phyloP scores from a whole-genome alignment of 92 coral and sea anemone species.

The Porites rus region DNA sequence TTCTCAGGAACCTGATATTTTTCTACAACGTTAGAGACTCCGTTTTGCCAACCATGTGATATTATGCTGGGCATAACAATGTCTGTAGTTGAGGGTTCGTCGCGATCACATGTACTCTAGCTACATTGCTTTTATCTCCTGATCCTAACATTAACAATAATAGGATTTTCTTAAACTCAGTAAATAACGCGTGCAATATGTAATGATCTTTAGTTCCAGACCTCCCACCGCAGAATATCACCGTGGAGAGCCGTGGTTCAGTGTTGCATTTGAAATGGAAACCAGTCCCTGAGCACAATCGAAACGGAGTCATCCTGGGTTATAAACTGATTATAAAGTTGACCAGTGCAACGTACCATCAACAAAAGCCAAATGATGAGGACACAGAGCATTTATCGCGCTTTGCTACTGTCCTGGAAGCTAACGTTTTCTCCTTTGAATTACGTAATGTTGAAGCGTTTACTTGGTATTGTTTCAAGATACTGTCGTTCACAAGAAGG shows the following conservation, averaged over 20 bases:
- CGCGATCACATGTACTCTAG: too few species aligned
- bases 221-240: slow-evolving; percentile 34
- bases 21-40: too few species aligned
- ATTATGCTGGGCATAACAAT: too few species aligned
- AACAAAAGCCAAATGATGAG: not conserved
- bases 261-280: slow-evolving; percentile 24
- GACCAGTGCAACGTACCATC: slow-evolving; percentile 15
- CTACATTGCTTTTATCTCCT: not conserved
- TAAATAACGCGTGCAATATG: not conserved
- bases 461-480: slow-evolving; percentile 63
- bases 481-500: slow-evolving; percentile 30
- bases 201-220: slow-evolving; percentile 20
- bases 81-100: too few species aligned
- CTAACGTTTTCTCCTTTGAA: not conserved
- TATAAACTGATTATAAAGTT: slow-evolving; percentile 54
- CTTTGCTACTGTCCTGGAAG: slow-evolving; percentile 24
- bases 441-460: slow-evolving; percentile 34
- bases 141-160: not conserved
- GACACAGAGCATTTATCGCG: slow-evolving; percentile 11
- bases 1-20: too few species aligned
- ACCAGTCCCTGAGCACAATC: slow-evolving; percentile 14
- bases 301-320: slow-evolving; percentile 40
- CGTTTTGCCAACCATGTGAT: too few species aligned
- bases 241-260: not conserved
- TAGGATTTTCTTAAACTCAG: not conserved